phyloP scores from a whole-genome alignment of 2,113 vertebrate genomes.

The Oplegnathus fasciatus region DNA sequence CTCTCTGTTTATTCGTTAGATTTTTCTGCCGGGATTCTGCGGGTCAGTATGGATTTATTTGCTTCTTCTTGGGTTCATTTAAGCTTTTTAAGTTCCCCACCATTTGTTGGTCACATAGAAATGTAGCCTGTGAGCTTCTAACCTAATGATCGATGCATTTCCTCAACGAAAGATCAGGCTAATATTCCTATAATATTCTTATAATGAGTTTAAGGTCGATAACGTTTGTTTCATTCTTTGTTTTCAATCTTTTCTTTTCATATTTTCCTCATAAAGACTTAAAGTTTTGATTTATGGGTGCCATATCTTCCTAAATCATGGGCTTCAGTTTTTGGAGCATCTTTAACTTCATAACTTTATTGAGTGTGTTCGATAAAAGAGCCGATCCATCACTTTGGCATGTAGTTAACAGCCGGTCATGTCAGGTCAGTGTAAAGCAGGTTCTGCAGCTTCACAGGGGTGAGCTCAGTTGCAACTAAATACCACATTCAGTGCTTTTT shows the following conservation, averaged over 20 bases:
- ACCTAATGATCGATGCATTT: constrained; percentile 1
- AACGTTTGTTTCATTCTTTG: neutral
- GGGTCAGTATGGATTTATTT: constrained; percentile 32
- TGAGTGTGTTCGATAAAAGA: constrained; percentile 13
- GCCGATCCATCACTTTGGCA: constrained; percentile 24
- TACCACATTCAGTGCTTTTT: neutral
- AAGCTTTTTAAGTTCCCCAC: neutral
- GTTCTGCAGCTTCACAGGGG: neutral
- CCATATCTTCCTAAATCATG: neutral
- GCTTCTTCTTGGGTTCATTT: neutral
- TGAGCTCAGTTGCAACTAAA: neutral
- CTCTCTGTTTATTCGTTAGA: neutral
- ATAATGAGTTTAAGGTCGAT: too few relatives aligned
- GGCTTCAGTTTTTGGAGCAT: neutral
- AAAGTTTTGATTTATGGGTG: neutral
- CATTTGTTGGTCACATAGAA: neutral
- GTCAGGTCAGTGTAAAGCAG: constrained; percentile 42
- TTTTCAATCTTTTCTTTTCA: neutral
- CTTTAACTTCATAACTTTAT: neutral
- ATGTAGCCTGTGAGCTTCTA: neutral
- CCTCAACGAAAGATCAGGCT: neutral
- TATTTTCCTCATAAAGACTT: neutral
- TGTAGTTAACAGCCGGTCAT: constrained; percentile 35
- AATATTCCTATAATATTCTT: neutral
- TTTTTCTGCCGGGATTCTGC: neutral